Percentiles rank a stretch among this genome's conserved stretches.
Evolutionary conservation across 2,113 vertebrate genomes (phyloP).

Genomic region (Sinocyclocheilus maitianheensis): DNA sequence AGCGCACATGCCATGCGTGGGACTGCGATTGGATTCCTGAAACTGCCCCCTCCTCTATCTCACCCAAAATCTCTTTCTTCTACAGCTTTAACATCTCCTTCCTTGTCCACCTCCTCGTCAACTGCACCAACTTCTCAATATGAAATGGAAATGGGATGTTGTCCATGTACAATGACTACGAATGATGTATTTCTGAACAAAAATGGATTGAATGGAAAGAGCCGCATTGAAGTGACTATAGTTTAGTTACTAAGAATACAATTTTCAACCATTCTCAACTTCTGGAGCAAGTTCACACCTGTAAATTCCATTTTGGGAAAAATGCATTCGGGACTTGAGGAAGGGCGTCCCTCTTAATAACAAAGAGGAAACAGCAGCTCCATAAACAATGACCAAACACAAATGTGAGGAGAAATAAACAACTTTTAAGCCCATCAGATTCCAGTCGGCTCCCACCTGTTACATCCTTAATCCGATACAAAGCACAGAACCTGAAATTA

Average conservation of each 20-base stretch:
- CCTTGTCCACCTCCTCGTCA: conserved; percentile 29
- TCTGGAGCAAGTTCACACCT: conserved; percentile 18
- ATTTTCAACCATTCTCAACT: neutral
- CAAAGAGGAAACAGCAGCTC: conserved; percentile 54
- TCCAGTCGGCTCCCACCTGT: neutral
- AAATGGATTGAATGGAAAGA: conserved; percentile 1
- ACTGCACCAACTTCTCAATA: conserved; percentile 13
- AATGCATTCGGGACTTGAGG: conserved; percentile 29
- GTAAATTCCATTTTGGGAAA: neutral
- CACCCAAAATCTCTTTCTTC: conserved; percentile 62
- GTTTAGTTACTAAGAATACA: neutral
- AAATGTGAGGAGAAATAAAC: neutral
- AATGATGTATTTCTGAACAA: neutral
- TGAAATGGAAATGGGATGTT: conserved; percentile 25
- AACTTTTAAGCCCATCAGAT: neutral
- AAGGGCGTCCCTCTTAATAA: conserved; percentile 54
- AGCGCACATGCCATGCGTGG: neutral
- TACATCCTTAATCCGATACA: neutral
- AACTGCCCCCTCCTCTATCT: conserved; percentile 77
- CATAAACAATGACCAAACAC: neutral
- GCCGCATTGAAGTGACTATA: neutral
- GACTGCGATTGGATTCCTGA: conserved; percentile 23
- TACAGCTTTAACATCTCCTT: conserved; percentile 52
- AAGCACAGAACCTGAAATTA: conserved; percentile 16
- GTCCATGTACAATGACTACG: conserved; percentile 17